Evolutionary conservation across 2,113 vertebrate species (phyloP).

Genomic region (Grallaria varia): DNA sequence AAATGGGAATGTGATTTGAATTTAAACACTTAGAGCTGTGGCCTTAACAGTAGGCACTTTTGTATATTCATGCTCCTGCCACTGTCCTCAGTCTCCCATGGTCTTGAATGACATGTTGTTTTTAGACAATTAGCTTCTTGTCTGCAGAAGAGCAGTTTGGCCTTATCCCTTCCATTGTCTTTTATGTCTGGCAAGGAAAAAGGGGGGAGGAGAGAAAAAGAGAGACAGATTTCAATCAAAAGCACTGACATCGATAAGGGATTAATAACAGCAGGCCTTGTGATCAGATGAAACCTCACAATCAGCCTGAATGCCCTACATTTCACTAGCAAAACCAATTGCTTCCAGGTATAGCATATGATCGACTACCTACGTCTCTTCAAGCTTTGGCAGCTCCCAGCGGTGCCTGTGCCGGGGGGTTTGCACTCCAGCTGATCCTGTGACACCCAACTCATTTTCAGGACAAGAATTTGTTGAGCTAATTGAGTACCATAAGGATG

Average conservation of each 20-base stretch:
- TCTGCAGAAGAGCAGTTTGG: slow-evolving; percentile 78
- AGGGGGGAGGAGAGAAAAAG: background rate
- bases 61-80: slow-evolving; percentile 79
- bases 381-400: background rate
- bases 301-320: background rate
- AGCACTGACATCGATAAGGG: slow-evolving; percentile 49
- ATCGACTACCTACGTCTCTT: rapidly evolving
- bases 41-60: slow-evolving; percentile 80
- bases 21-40: slow-evolving; percentile 70
- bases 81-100: slow-evolving; percentile 71
- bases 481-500: background rate
- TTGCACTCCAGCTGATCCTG: background rate
- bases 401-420: rapidly evolving
- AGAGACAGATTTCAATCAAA: slow-evolving; percentile 61
- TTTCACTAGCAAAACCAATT: slow-evolving; percentile 38
- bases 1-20: slow-evolving; percentile 72
- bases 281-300: slow-evolving; percentile 47
- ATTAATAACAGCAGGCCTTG: slow-evolving; percentile 61
- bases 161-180: slow-evolving; percentile 77
- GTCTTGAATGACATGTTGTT: slow-evolving; percentile 83
- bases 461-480: background rate
- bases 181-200: slow-evolving; percentile 65
- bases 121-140: slow-evolving; percentile 87
- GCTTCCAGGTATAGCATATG: background rate
- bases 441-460: rapidly evolving